Evolutionary conservation across 2,797 vertebrate genomes (phyloP).

Genomic region (Naso thynnoides): DNA sequence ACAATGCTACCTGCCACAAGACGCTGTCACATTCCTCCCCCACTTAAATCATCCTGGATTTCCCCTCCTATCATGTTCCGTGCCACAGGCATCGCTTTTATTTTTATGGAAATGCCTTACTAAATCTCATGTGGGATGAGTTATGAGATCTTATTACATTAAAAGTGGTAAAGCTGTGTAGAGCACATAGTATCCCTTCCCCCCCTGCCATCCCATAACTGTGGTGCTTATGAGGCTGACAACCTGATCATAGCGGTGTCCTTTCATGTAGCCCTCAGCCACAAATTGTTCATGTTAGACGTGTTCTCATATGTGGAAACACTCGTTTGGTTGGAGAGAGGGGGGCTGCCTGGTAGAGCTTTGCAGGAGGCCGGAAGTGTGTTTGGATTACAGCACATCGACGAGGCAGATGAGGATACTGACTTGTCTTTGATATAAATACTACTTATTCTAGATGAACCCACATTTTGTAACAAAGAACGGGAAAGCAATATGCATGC

Average conservation of each 20-base stretch:
- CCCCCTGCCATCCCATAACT: background rate
- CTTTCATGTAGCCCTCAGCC: too few species aligned
- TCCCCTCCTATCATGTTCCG: slow-evolving; percentile 35
- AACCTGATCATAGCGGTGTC: background rate
- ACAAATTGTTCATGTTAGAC: too few species aligned
- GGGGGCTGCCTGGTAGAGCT: too few species aligned
- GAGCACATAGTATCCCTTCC: background rate
- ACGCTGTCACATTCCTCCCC: background rate
- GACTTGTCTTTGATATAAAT: too few species aligned
- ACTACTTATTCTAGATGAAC: too few species aligned
- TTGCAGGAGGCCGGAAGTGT: too few species aligned
- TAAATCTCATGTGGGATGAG: slow-evolving; percentile 46
- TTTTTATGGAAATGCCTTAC: slow-evolving; percentile 46
- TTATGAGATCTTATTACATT: slow-evolving; percentile 37
- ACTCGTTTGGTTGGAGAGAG: too few species aligned
- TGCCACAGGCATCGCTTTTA: slow-evolving; percentile 29
- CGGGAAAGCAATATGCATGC: too few species aligned
- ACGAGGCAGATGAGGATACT: too few species aligned
- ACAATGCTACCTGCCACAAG: slow-evolving; percentile 51
- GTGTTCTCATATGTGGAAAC: too few species aligned
- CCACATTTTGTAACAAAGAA: too few species aligned
- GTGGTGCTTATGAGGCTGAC: background rate
- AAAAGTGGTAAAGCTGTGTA: background rate
- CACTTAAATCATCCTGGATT: slow-evolving; percentile 54
- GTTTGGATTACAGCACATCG: too few species aligned